phyloP scores from a whole-genome alignment of 2,888 invertebrate genomes.

The Merodon equestris region DNA sequence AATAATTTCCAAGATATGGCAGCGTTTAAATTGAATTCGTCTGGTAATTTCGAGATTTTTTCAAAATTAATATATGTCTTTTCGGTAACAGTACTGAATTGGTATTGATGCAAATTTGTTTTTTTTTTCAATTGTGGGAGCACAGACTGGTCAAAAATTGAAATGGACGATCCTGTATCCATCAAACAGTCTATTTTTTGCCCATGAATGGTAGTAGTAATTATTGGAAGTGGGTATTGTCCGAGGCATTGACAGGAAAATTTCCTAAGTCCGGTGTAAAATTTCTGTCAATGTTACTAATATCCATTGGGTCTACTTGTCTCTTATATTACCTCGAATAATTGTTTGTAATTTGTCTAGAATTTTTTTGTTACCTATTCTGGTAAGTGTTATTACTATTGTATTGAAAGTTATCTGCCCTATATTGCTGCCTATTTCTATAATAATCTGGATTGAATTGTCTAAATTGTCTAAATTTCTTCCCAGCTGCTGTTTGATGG shows the following conservation, averaged over 20 bases:
- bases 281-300: slow-evolving; percentile 6
- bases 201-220: slow-evolving; percentile 13
- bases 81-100: slow-evolving; percentile 17
- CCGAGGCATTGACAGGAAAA: slow-evolving; percentile 23
- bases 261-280: slow-evolving; percentile 5
- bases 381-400: too few species aligned
- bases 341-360: too few species aligned
- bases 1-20: slow-evolving; percentile 20
- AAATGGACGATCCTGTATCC: slow-evolving; percentile 27
- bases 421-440: too few species aligned
- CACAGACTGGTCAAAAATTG: too few species aligned
- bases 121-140: too few species aligned
- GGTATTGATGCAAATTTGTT: slow-evolving; percentile 9
- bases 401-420: too few species aligned
- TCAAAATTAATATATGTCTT: slow-evolving; percentile 5
- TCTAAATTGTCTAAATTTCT: too few species aligned
- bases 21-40: slow-evolving; percentile 18
- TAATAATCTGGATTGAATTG: too few species aligned
- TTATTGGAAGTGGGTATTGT: slow-evolving; percentile 29
- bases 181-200: slow-evolving; percentile 22
- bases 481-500: slow-evolving; percentile 9
- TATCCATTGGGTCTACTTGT: slow-evolving; percentile 24
- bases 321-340: too few species aligned
- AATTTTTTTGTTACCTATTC: too few species aligned
- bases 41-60: slow-evolving; percentile 25